Percentiles rank a stretch among this genome's conserved stretches.
Evolutionary conservation across 2,113 vertebrate genomes (phyloP).

Genomic region (Vicugna pacos): DNA sequence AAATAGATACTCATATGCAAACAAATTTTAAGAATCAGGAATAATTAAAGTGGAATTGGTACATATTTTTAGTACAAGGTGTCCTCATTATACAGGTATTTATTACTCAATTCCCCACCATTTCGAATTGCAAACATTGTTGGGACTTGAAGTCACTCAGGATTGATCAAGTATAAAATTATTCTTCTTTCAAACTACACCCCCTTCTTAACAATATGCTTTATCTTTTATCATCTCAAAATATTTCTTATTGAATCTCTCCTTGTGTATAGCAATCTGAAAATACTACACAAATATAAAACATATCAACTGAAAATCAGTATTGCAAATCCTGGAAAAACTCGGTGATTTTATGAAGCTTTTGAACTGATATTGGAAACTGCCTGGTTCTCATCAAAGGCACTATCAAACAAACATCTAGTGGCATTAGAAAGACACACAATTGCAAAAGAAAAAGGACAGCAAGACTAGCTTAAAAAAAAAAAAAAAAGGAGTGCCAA

Average conservation of each 20-base stretch:
- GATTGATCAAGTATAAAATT: background rate
- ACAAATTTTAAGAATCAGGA: background rate
- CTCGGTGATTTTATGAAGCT: background rate
- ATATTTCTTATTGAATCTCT: constrained; percentile 24
- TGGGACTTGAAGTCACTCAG: background rate
- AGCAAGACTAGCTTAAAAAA: background rate
- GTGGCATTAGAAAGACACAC: background rate
- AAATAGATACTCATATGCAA: background rate
- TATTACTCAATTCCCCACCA: background rate
- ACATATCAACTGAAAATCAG: background rate
- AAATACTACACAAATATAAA: background rate
- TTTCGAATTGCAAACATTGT: background rate
- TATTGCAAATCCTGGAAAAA: background rate
- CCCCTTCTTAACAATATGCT: background rate
- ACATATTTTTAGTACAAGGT: background rate
- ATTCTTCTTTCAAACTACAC: background rate
- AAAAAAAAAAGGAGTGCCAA: background rate
- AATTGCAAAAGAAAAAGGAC: background rate
- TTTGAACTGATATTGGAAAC: background rate
- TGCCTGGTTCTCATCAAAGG: background rate
- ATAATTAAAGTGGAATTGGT: constrained; percentile 19
- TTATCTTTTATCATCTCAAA: constrained; percentile 7
- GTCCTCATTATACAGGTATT: background rate
- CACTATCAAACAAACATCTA: background rate
- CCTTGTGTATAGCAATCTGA: background rate